A percentile compares a stretch with the other conserved stretches of the same genome.
phyloP scores from a whole-genome alignment of 2,888 invertebrate genomes.

The Cryptocephalus moraei region DNA sequence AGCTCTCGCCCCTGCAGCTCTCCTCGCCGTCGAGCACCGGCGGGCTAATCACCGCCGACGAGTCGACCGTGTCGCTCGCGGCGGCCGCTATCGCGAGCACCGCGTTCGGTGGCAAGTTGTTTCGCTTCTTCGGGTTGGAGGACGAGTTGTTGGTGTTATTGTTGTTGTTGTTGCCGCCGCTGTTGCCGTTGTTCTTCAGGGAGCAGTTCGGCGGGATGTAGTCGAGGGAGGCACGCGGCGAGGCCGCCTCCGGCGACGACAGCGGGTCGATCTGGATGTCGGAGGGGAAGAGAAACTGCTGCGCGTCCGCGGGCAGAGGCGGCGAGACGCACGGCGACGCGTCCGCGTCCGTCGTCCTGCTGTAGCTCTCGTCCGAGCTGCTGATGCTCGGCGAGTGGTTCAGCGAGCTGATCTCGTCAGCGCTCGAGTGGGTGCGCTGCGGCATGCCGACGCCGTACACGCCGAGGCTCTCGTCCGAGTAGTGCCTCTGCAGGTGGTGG shows the following conservation, averaged over 20 bases:
- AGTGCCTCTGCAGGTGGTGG: conserved; percentile 49
- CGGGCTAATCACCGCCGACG: conserved; percentile 40
- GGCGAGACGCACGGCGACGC: conserved; percentile 45
- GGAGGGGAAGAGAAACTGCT: conserved; percentile 52
- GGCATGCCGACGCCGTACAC: conserved; percentile 30
- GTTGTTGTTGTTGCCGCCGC: conserved; percentile 22
- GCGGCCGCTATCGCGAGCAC: conserved; percentile 41
- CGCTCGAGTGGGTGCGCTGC: conserved; percentile 63
- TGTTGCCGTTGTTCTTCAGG: conserved; percentile 30
- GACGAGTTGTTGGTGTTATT: conserved; percentile 16
- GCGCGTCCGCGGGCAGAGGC: conserved; percentile 37
- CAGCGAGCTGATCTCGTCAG: conserved; percentile 71
- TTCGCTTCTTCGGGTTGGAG: conserved; percentile 23
- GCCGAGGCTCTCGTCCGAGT: conserved; percentile 57
- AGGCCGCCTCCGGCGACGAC: conserved; percentile 28
- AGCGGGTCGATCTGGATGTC: conserved; percentile 46
- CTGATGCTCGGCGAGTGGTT: conserved; percentile 75
- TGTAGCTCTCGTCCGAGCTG: conserved; percentile 78
- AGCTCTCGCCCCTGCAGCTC: conserved; percentile 52
- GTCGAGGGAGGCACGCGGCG: conserved; percentile 41
- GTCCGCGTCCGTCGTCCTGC: conserved; percentile 67
- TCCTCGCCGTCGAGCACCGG: conserved; percentile 52
- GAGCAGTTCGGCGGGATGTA: conserved; percentile 43
- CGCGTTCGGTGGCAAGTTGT: conserved; percentile 46
- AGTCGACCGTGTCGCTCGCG: conserved; percentile 40